phyloP scores from a whole-genome alignment of 2,888 invertebrate species.

The Odontomyia ornata region DNA sequence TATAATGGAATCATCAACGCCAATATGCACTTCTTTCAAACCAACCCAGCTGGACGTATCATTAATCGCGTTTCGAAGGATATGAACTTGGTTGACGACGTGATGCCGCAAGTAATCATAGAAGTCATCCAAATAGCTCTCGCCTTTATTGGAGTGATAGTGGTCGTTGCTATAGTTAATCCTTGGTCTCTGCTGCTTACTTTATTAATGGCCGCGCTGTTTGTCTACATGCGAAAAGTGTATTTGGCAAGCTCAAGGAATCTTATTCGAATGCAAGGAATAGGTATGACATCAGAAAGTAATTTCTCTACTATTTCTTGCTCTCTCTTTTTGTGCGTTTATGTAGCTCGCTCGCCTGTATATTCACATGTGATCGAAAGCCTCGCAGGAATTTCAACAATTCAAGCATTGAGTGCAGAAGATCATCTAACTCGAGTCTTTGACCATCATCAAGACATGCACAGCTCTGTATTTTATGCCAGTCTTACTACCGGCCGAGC shows the following conservation, averaged over 20 bases:
- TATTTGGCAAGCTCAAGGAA: slow-evolving; percentile 83
- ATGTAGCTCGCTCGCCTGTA: slow-evolving; percentile 89
- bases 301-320: slow-evolving; percentile 44
- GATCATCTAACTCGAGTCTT: slow-evolving; percentile 80
- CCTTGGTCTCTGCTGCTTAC: slow-evolving; percentile 78
- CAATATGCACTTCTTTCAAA: slow-evolving; percentile 87
- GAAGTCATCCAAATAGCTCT: slow-evolving; percentile 76
- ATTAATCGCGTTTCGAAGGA: slow-evolving; percentile 92
- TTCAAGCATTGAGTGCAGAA: slow-evolving; percentile 87
- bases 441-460: slow-evolving; percentile 82
- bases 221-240: slow-evolving; percentile 78
- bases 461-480: slow-evolving; percentile 91
- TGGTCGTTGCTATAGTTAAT: slow-evolving; percentile 81
- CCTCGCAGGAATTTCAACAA: slow-evolving; percentile 89
- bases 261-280: slow-evolving; percentile 82
- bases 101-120: slow-evolving; percentile 63
- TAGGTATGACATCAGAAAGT: slow-evolving; percentile 69
- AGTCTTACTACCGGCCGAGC: slow-evolving; percentile 91
- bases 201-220: slow-evolving; percentile 73
- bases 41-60: slow-evolving; percentile 83
- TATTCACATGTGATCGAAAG: slow-evolving; percentile 92
- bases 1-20: slow-evolving; percentile 81
- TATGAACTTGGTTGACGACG: slow-evolving; percentile 71
- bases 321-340: slow-evolving; percentile 47
- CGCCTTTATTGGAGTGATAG: slow-evolving; percentile 79